A percentile compares a stretch with the other conserved stretches of the same genome.
Evolutionary conservation across 2,113 vertebrate species (phyloP).

Genomic region (Noctilio leporinus): DNA sequence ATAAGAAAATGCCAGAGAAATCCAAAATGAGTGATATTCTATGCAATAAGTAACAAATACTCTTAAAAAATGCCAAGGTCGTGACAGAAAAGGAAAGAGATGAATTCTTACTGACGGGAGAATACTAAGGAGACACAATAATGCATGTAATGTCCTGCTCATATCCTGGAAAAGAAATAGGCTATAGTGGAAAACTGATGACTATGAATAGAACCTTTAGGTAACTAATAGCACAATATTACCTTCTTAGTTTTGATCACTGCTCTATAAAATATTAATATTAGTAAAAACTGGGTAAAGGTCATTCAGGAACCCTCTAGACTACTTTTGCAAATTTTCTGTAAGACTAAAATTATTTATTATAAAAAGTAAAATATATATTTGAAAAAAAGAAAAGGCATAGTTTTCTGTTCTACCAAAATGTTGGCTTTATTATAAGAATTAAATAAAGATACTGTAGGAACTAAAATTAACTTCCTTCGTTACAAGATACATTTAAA

Average conservation of each 20-base stretch:
- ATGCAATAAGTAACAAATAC: not conserved
- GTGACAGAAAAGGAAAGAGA: not conserved
- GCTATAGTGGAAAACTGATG: not conserved
- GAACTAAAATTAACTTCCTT: not conserved
- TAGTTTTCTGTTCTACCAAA: not conserved
- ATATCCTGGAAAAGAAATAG: not conserved
- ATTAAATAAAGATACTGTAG: not conserved
- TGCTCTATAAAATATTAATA: not conserved
- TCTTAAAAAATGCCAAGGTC: not conserved
- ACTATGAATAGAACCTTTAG: not conserved
- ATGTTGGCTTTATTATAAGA: not conserved
- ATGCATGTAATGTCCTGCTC: not conserved
- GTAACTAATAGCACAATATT: not conserved
- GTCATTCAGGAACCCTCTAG: not conserved
- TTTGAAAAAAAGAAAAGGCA: not conserved
- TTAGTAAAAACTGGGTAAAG: not conserved
- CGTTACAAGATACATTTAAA: not conserved
- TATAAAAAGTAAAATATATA: not conserved
- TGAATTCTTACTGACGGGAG: not conserved
- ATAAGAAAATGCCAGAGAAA: not conserved
- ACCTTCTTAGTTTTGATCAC: not conserved
- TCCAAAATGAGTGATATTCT: not conserved
- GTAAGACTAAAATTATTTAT: not conserved
- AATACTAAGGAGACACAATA: not conserved
- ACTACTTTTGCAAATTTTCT: not conserved